Conservation (phyloP, 92 coral and sea anemone genomes). For the Blastomussa wellsi region DNA sequence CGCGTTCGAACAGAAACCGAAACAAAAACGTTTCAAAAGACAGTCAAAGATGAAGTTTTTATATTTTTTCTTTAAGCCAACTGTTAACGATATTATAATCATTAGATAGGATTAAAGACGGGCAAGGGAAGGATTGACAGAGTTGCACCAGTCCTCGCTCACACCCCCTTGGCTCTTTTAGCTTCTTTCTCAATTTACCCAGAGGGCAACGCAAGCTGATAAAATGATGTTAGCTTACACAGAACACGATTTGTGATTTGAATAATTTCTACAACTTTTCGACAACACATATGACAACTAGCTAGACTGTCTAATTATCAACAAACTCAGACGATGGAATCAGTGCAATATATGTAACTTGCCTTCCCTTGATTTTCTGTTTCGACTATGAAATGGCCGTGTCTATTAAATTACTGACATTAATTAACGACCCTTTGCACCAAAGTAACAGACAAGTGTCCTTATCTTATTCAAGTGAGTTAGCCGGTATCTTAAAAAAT, state of each 20-base stretch:
- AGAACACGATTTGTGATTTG: not conserved
- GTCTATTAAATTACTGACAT: not conserved
- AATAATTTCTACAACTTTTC: not conserved
- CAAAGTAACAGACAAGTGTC: not conserved
- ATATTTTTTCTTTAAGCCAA: too few relatives aligned
- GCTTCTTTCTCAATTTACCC: not conserved
- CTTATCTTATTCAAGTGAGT: not conserved
- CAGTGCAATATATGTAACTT: not conserved
- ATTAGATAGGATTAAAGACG: too few relatives aligned
- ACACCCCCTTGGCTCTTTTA: not conserved
- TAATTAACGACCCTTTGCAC: not conserved
- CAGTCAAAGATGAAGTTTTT: too few relatives aligned
- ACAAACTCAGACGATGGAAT: not conserved
- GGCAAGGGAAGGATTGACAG: too few relatives aligned
- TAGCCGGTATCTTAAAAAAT: not conserved
- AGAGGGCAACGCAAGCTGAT: not conserved
- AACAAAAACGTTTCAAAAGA: not conserved
- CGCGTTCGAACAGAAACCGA: not conserved
- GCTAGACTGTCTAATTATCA: not conserved
- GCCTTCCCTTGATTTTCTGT: not conserved
- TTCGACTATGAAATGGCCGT: not conserved
- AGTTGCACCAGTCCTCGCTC: too few relatives aligned
- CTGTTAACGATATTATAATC: too few relatives aligned
- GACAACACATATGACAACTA: not conserved
- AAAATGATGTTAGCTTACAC: not conserved